Base-by-base conservation (phyloP, 2,888 invertebrate species). In the Scaptomyza caliginosa region DNA sequence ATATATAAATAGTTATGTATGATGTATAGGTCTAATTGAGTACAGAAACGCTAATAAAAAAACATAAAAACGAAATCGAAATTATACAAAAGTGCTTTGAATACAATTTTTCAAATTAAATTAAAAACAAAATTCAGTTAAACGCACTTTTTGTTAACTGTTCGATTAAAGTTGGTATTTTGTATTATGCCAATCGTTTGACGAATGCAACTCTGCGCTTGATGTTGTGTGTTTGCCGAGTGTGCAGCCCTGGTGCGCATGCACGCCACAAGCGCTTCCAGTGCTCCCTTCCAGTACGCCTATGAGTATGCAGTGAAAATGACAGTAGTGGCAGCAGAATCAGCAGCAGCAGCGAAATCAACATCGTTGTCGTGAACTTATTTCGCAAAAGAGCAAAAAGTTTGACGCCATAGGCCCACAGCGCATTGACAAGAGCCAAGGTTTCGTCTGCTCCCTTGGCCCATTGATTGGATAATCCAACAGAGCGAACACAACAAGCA, bases 241-340 rank as follows among this genome's bases (percentile, higher is more conserved):
- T 38, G 5, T 58, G 85, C 50, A 84, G 16, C 87, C 87, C 80
- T 80, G 65, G 24, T 4, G 64, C 49, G 70, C 85, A 72, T 78
- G 72, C 56, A 39, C 65, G 50, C 13, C 13, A 40, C 50, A 24
- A 65, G 34, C 34, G 13, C 17, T 85, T 82, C 82, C 67, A 74
- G 56, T 49, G 54, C 40, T 36, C 58, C 60, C 58, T 83, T 83
- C 88, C 88, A 68, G 59, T 58, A 54, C 43, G 86, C 82, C 84
- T 59, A 76, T 86, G 67, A 88, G 82, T 88, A 83, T 83, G 83
- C 88, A 74, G 77, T 84, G 86, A 83, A 83, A 80, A 67, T 88
- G 82, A 83, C 88, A 83, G 82, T 63, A 84, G 78, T 67, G 64
- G 68, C 79, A 79, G 71, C 74, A 74, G 57, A 54, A 76, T 54